These are phyloP conservation scores for Heterochromis multidens DNA, from an alignment of 2,113 vertebrate species.

Conservation along the genomic window DNA sequence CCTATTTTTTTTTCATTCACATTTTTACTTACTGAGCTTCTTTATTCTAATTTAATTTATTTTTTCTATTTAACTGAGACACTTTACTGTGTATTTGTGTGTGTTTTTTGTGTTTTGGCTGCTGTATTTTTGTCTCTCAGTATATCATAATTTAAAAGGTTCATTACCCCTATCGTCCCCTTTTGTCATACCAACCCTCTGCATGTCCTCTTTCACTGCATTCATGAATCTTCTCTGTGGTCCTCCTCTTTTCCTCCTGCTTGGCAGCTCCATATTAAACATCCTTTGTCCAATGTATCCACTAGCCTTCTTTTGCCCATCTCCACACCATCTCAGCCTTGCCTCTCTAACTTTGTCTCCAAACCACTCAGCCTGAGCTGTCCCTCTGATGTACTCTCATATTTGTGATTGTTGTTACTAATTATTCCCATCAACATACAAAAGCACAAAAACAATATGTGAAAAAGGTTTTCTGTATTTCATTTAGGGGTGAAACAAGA, in stretches of 20 bases:
- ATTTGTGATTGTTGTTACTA: background rate
- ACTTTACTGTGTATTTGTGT: background rate
- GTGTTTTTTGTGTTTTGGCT: background rate
- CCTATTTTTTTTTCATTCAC: rapidly evolving
- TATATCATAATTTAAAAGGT: background rate
- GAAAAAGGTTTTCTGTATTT: background rate
- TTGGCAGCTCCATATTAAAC: background rate
- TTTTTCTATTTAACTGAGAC: background rate
- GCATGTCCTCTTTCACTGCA: background rate
- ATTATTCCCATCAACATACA: background rate
- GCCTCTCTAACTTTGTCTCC: background rate
- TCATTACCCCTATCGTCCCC: background rate
- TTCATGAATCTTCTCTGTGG: background rate
- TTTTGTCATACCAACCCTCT: background rate
- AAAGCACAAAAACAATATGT: background rate
- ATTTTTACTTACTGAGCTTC: too few species aligned
- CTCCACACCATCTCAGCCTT: background rate
- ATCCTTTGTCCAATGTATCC: background rate
- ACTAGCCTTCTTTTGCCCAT: background rate
- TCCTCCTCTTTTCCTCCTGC: background rate
- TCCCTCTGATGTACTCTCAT: background rate
- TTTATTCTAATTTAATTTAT: background rate
- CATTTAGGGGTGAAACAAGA: background rate
- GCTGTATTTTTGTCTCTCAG: background rate
- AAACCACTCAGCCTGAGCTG: background rate